A percentile compares a stretch with the other conserved stretches of the same genome.
These are phyloP conservation scores for Caenorhabditis sp. DNA, from an alignment of 2,888 invertebrate species.

Conservation along the genomic window DNA sequence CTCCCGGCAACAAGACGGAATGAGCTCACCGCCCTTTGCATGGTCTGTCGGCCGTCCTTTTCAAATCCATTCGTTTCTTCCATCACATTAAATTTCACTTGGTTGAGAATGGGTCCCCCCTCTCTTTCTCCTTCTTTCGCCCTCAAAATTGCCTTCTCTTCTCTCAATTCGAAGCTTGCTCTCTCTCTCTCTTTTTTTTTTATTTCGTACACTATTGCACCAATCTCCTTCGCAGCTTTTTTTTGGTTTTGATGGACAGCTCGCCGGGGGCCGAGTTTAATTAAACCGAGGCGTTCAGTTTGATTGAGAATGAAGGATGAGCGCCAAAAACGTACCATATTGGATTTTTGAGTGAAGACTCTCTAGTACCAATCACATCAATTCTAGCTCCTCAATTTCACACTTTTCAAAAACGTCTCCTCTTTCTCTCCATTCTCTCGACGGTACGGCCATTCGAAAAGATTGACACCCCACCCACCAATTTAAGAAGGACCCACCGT, in stretches of 20 bases:
- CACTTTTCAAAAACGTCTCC: neutral
- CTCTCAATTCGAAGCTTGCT: neutral
- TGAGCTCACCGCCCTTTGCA: neutral
- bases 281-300: neutral
- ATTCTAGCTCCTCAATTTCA: too few relatives aligned
- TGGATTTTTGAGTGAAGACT: too few relatives aligned
- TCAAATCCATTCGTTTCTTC: neutral
- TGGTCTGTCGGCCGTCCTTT: neutral
- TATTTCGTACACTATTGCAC: neutral
- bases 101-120: slow-evolving; percentile 16
- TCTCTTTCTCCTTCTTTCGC: neutral
- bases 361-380: too few relatives aligned
- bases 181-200: neutral
- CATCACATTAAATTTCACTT: slow-evolving; percentile 30
- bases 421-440: neutral
- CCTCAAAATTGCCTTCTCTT: slow-evolving; percentile 19
- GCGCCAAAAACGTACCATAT: too few relatives aligned
- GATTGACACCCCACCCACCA: slow-evolving; percentile 36
- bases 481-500: slow-evolving; percentile 27
- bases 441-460: neutral
- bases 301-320: too few relatives aligned
- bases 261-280: too few relatives aligned
- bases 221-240: neutral
- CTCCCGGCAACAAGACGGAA: neutral
- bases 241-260: too few relatives aligned